Conservation (phyloP, 2,888 invertebrate genomes). For the Phymatocera aterrima region DNA sequence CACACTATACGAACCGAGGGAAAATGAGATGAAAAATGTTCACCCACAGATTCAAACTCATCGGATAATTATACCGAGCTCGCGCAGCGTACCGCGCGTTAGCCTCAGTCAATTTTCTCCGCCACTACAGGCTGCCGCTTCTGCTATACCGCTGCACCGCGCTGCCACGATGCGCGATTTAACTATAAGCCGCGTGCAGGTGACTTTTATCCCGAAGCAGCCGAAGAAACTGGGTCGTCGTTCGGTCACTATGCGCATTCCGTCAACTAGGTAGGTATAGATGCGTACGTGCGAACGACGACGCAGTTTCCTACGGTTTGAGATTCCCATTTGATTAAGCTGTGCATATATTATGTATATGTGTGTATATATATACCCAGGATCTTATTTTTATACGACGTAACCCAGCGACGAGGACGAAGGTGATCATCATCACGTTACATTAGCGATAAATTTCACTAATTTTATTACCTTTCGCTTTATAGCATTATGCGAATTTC, state of each 20-base stretch:
- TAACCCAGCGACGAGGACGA: too few species aligned
- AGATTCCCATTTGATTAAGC: slow-evolving; percentile 2
- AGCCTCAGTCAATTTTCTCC: background rate
- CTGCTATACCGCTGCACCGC: background rate
- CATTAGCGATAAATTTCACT: too few species aligned
- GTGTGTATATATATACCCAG: too few species aligned
- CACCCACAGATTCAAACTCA: background rate
- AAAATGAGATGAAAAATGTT: background rate
- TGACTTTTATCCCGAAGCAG: slow-evolving; percentile 30
- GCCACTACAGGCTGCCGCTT: too few species aligned
- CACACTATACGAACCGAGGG: background rate
- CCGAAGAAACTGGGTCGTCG: slow-evolving; percentile 31
- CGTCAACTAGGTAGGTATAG: too few species aligned
- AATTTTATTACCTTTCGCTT: too few species aligned
- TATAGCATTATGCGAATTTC: too few species aligned
- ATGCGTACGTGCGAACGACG: slow-evolving; percentile 16
- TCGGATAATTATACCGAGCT: slow-evolving; percentile 7
- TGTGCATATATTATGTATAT: background rate
- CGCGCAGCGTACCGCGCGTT: too few species aligned
- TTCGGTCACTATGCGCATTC: slow-evolving; percentile 32
- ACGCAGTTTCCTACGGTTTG: slow-evolving; percentile 1
- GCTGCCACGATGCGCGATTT: too few species aligned
- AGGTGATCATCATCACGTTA: too few species aligned
- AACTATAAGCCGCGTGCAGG: too few species aligned
- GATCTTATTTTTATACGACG: too few species aligned